Percentiles rank a stretch among this genome's conserved stretches.
phyloP scores from a whole-genome alignment of 2,888 invertebrate species.

The Marasmarcha lunaedactyla region DNA sequence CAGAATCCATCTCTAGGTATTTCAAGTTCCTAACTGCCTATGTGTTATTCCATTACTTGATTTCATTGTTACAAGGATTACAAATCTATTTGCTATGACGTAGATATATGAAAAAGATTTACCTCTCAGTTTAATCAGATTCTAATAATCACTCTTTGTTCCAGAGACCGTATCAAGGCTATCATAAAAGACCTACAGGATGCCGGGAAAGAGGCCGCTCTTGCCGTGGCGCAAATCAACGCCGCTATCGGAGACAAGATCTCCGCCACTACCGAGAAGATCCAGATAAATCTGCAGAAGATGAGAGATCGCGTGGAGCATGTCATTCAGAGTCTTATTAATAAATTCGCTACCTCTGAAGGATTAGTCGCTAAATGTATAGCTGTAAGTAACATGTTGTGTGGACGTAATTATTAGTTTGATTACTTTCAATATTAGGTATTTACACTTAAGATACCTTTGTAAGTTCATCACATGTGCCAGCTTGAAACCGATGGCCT shows the following conservation, averaged over 20 bases:
- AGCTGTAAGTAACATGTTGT: slow-evolving; percentile 28
- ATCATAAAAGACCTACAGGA: slow-evolving; percentile 30
- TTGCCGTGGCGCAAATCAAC: slow-evolving; percentile 31
- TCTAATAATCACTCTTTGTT: too few relatives aligned
- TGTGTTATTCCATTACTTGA: too few relatives aligned
- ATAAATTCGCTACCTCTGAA: slow-evolving; percentile 30
- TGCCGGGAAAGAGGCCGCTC: slow-evolving; percentile 33
- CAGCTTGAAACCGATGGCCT: too few relatives aligned
- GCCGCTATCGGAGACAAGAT: slow-evolving; percentile 29
- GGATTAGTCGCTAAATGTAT: slow-evolving; percentile 34
- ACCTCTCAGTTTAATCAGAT: too few relatives aligned
- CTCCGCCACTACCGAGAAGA: slow-evolving; percentile 22
- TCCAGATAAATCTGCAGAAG: slow-evolving; percentile 26
- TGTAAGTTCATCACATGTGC: too few relatives aligned
- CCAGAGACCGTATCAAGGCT: slow-evolving; percentile 35
- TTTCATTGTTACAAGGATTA: too few relatives aligned
- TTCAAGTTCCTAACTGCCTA: too few relatives aligned
- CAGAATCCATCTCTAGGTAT: too few relatives aligned
- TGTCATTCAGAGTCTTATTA: slow-evolving; percentile 28
- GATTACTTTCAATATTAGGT: neutral
- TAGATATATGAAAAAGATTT: too few relatives aligned
- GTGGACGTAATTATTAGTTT: too few relatives aligned
- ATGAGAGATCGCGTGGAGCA: slow-evolving; percentile 27
- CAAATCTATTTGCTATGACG: too few relatives aligned
- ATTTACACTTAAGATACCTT: too few relatives aligned